Base-by-base conservation (phyloP, 1,140 invertebrate genomes). In the Drosophila virilis region DNA sequence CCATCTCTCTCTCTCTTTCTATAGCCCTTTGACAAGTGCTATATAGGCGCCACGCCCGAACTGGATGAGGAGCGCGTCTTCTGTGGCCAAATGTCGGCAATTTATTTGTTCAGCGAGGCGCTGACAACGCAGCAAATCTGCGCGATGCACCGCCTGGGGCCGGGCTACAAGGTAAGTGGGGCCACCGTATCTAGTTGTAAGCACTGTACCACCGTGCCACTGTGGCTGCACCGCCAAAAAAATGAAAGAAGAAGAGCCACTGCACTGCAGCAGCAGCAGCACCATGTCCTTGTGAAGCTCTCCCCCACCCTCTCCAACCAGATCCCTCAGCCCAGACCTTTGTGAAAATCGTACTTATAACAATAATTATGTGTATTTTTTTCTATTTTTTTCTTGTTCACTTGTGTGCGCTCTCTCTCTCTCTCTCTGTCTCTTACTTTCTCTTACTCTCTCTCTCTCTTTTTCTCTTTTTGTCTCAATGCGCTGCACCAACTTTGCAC, bases 61-160 rank as follows among this genome's bases (percentile, higher is more conserved):
- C 92, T 98, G 90, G 97, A 98, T 89, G 98, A 99, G 92, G 97
- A 98, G 93, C 95, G 98, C 67, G 97, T 99, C 74, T 99, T 99
- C 93, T 99, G 98, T 93, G 99, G 99, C 42, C 99, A 99, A 94
- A 99, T 99, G 97, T 98, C 98, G 17, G 98, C 98, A 9, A 97
- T 99, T 77, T 99, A 99, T 93, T 93, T 99, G 60, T 99, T 99
- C 93, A 98, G 97, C 81, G 98, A 99, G 93, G 97, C 98, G 5
- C 94, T 99, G 60, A 97, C 96, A 51, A 98, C 98, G 35, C 97
- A 99, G 93, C 98, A 99, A 93, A 98, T 99, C 88, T 98, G 98
- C 93, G 97, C 97, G 72, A 98, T 98, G 96, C 97, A 98, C 92
- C 94, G 97, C 77, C 94, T 99, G 78, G 98, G 98, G 60, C 98